phyloP scores from a whole-genome alignment of 2,113 vertebrate genomes.

The Pedetes capensis region DNA sequence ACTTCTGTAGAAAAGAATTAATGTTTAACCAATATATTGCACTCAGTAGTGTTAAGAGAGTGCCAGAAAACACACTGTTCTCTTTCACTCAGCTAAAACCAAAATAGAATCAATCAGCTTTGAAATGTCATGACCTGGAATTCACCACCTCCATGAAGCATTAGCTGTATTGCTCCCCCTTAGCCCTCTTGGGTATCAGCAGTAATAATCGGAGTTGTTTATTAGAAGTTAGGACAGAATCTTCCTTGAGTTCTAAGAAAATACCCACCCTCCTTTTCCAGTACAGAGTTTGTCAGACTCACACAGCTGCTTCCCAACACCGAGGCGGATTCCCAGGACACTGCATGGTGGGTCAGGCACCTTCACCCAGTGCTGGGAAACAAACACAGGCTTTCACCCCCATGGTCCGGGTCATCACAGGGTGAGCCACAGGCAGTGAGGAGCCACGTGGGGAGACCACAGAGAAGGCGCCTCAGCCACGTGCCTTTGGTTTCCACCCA shows the following conservation, averaged over 20 bases:
- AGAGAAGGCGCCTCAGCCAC: neutral
- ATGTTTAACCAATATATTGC: slow-evolving; percentile 49
- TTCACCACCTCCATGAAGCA: neutral
- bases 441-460: neutral
- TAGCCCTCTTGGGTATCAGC: neutral
- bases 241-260: neutral
- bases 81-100: neutral
- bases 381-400: neutral
- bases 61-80: neutral
- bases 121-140: slow-evolving; percentile 45
- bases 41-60: neutral
- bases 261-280: neutral
- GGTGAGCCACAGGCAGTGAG: neutral
- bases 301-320: neutral
- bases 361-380: neutral
- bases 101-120: slow-evolving; percentile 37
- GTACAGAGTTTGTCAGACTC: neutral
- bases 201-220: neutral
- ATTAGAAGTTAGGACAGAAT: neutral
- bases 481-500: neutral
- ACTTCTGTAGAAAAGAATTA: slow-evolving; percentile 24
- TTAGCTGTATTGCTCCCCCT: slow-evolving; percentile 13
- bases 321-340: neutral
- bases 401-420: neutral
- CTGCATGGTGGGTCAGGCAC: neutral